A percentile compares a stretch with the other conserved stretches of the same genome.
These are phyloP conservation scores for Agrotis segetum DNA, from an alignment of 2,888 invertebrate genomes.

Conservation along the genomic window DNA sequence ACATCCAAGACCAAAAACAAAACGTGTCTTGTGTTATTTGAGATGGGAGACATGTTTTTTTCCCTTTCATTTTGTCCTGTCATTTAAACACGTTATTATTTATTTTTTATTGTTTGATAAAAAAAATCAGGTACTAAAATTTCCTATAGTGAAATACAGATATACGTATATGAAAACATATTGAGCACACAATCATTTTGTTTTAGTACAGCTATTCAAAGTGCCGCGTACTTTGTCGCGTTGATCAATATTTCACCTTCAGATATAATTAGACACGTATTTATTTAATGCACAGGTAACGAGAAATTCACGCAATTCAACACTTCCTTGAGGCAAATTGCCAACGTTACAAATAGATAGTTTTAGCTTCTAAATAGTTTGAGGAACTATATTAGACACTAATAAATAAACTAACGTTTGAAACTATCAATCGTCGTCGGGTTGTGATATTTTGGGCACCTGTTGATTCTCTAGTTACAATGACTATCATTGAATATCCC, in stretches of 20 bases:
- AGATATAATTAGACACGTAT: conserved; percentile 49
- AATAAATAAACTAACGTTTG: conserved; percentile 4
- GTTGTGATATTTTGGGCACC: conserved; percentile 7
- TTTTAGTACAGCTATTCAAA: conserved; percentile 29
- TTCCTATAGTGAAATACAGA: no score
- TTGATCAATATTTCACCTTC: conserved; percentile 45
- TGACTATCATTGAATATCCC: no score
- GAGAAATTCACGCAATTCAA: conserved; percentile 51
- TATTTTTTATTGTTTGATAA: not conserved
- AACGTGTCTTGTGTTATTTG: not conserved
- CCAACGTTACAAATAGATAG: conserved; percentile 46
- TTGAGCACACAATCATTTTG: conserved; percentile 6
- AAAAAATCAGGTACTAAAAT: no score
- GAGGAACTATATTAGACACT: not conserved
- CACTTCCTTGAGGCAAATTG: conserved; percentile 59
- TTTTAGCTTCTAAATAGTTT: conserved; percentile 12
- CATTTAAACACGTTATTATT: not conserved
- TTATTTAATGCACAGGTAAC: conserved; percentile 55
- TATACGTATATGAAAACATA: not conserved
- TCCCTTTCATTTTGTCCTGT: not conserved
- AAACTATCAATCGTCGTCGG: not conserved
- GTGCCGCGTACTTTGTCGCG: conserved; percentile 11
- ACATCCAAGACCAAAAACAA: conserved; percentile 1
- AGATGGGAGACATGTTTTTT: not conserved
- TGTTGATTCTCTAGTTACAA: no score